Conservation (phyloP, 2,888 invertebrate species). For the Cephus rjabovi region DNA sequence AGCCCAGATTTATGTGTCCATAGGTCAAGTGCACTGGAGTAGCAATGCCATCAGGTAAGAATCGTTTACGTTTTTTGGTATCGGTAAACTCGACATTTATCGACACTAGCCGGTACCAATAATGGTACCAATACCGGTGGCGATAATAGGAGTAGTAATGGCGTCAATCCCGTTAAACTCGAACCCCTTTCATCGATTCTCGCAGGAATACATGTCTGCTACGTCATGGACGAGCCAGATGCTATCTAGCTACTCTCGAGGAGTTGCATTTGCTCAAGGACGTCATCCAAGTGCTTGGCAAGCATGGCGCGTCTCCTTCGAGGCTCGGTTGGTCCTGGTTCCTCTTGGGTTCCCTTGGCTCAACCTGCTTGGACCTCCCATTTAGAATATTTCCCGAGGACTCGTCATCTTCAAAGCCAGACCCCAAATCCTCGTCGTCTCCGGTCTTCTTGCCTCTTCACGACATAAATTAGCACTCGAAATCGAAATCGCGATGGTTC, state of each 20-base stretch:
- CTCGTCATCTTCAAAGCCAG: not conserved
- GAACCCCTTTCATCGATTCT: conserved; percentile 27
- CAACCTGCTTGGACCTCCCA: not conserved
- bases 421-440: not conserved
- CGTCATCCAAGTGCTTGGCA: conserved; percentile 46
- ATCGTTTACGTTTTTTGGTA: not conserved
- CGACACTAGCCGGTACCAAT: not conserved
- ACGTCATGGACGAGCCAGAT: conserved; percentile 29
- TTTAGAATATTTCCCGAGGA: not conserved
- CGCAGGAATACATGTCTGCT: conserved; percentile 30
- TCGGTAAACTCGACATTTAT: not conserved
- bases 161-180: conserved; percentile 1
- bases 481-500: not conserved
- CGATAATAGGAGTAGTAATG: conserved; percentile 18
- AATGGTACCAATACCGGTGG: not conserved
- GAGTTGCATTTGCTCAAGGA: conserved; percentile 46
- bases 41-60: not conserved
- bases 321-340: conserved; percentile 3
- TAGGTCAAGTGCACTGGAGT: not conserved
- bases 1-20: not conserved
- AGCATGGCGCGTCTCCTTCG: conserved; percentile 31
- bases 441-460: not conserved
- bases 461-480: not conserved
- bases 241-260: conserved; percentile 27
- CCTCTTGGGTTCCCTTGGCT: not conserved